phyloP scores from a whole-genome alignment of 2,797 vertebrate species.

The Brachyalestes nurse region DNA sequence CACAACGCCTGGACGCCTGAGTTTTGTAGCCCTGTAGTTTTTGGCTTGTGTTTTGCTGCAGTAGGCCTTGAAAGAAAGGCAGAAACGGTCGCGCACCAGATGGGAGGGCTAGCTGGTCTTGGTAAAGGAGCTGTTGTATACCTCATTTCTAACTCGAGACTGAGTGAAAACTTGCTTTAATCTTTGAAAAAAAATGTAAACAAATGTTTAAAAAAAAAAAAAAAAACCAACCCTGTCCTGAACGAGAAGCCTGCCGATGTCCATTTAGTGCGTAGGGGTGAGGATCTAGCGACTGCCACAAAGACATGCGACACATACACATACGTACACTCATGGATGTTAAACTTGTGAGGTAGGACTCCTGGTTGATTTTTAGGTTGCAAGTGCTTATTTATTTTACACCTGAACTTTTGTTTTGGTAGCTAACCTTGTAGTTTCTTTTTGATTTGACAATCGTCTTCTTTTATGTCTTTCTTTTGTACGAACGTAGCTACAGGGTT shows the following conservation, averaged over 20 bases:
- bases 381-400: slow-evolving; percentile 58
- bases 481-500: slow-evolving; percentile 80
- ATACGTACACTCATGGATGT: slow-evolving; percentile 77
- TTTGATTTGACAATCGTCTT: slow-evolving; percentile 83
- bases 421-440: slow-evolving; percentile 20
- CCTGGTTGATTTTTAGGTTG: not conserved
- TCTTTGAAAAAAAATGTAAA: slow-evolving; percentile 71
- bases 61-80: slow-evolving; percentile 56
- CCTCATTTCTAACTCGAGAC: slow-evolving; percentile 96
- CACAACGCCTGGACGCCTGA: slow-evolving; percentile 32
- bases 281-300: slow-evolving; percentile 76
- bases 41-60: slow-evolving; percentile 46
- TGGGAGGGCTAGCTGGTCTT: slow-evolving; percentile 71
- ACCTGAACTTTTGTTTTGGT: slow-evolving; percentile 38
- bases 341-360: slow-evolving; percentile 47
- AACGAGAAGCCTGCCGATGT: slow-evolving; percentile 73
- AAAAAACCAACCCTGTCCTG: slow-evolving; percentile 67
- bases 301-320: slow-evolving; percentile 76
- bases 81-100: slow-evolving; percentile 55
- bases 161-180: slow-evolving; percentile 91
- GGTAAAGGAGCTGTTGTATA: slow-evolving; percentile 90
- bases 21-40: slow-evolving; percentile 46
- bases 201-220: slow-evolving; percentile 53
- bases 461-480: slow-evolving; percentile 61
- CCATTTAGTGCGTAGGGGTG: slow-evolving; percentile 67